Base-by-base conservation (phyloP, 2,797 vertebrate genomes). In the Aotus griseimembra region DNA sequence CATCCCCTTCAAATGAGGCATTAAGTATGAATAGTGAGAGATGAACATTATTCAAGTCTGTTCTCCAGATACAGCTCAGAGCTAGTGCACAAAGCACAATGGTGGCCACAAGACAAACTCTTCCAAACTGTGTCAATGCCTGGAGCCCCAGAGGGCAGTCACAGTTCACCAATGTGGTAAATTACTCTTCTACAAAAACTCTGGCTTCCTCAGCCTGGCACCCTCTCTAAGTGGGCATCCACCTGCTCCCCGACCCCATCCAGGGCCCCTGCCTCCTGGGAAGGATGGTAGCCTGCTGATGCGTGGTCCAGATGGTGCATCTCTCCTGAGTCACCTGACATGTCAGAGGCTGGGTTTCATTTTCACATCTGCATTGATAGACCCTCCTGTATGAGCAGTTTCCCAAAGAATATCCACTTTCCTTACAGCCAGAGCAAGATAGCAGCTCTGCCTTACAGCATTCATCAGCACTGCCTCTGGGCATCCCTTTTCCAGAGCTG, bases 401-500 rank as follows among this genome's bases (percentile, higher is more conserved):
- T n/a, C 33, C 15, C 33, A 17, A 9, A 67, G 33, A 67, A n/a
- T n/a, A 33, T 19, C 33, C 64, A n/a, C 33, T 67, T n/a, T 19
- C 64, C 33, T 67, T 15, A 67, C 33, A 19, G 33, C 64, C 33
- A 67, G 64, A n/a, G 3, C 15, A 67, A 2, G 33, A 67, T n/a
- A 17, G 14, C 33, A 67, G 33, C 15, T n/a, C 64, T n/a, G 33
- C 58, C 4, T n/a, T n/a, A 67, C 15, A 67, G 1, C 0, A 0
- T 67, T n/a, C 33, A 19, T n/a, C 33, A 67, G 33, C 15, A 7
- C 33, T n/a, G 4, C 64, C 64, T 30, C 33, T n/a, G 64, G n/a
- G 7, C 64, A 9, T 33, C 15, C 0, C 33, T n/a, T 19, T 67
- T 33, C 30, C 2, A 19, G 15, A 67, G 64, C 33, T 33, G 64